Evolutionary conservation across 2,797 vertebrate species (phyloP).

Genomic region (Pangasius djambal): DNA sequence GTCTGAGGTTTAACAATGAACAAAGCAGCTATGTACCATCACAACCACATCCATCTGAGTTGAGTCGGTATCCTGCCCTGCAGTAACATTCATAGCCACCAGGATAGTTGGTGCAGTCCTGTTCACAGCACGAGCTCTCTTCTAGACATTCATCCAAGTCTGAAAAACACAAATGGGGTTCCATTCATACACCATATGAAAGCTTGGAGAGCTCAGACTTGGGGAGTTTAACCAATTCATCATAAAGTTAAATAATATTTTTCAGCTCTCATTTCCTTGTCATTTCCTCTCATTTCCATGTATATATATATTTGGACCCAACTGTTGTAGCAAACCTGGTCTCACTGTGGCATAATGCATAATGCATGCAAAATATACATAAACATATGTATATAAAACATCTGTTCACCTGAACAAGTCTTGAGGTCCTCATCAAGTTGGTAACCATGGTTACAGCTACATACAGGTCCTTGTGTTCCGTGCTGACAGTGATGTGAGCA

Average conservation of each 20-base stretch:
- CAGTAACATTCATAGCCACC: constrained; percentile 85
- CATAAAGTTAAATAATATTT: too few species aligned
- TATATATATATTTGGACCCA: not conserved
- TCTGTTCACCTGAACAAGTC: constrained; percentile 76
- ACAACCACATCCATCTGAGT: constrained; percentile 77
- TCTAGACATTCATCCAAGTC: constrained; percentile 79
- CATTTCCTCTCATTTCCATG: too few species aligned
- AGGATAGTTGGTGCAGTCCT: constrained; percentile 80
- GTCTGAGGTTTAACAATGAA: not conserved
- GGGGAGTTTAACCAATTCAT: not conserved
- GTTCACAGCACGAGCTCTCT: constrained; percentile 78
- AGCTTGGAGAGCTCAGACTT: not conserved
- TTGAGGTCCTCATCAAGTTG: constrained; percentile 76
- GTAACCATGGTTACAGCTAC: constrained; percentile 79
- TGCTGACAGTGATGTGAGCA: constrained; percentile 83
- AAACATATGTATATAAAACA: not conserved
- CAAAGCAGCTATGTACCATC: constrained; percentile 69
- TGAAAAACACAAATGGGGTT: constrained; percentile 56
- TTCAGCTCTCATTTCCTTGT: not conserved
- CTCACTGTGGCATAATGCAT: not conserved
- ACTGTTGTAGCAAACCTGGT: not conserved
- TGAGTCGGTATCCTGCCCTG: constrained; percentile 75
- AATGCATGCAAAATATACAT: not conserved
- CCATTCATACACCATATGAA: not conserved
- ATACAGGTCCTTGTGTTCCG: constrained; percentile 72